Evolutionary conservation across 2,888 invertebrate genomes (phyloP).

Genomic region (Chrysolina oricalcia): DNA sequence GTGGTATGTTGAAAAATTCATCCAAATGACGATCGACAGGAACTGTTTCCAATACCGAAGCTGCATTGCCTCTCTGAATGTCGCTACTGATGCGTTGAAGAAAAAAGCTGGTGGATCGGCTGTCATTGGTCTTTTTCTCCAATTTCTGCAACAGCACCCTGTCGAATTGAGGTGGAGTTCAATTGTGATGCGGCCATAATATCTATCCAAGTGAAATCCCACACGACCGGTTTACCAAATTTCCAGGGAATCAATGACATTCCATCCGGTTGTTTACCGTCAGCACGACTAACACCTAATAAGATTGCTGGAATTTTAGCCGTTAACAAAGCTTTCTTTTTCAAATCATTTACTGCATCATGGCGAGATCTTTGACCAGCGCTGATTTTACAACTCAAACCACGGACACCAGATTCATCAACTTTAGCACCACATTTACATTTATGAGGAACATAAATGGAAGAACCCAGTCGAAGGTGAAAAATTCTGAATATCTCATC

Average conservation of each 20-base stretch:
- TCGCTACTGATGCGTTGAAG: too few relatives aligned
- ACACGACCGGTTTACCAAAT: slow-evolving; percentile 21
- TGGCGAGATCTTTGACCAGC: neutral
- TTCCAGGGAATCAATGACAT: slow-evolving; percentile 32
- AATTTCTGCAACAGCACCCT: neutral
- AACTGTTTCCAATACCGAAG: too few relatives aligned
- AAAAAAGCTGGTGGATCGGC: too few relatives aligned
- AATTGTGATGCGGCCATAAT: neutral
- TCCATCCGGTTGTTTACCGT: slow-evolving; percentile 35
- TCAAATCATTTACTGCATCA: neutral
- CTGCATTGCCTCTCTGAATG: too few relatives aligned
- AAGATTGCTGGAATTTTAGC: slow-evolving; percentile 14
- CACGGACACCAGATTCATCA: too few relatives aligned
- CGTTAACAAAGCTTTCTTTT: neutral
- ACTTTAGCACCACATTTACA: too few relatives aligned
- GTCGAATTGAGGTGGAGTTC: neutral
- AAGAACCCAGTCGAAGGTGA: too few relatives aligned
- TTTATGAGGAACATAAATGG: too few relatives aligned
- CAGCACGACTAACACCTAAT: slow-evolving; percentile 25
- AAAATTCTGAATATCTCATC: too few relatives aligned
- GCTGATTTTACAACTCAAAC: neutral
- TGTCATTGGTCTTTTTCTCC: too few relatives aligned
- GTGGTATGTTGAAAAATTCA: too few relatives aligned
- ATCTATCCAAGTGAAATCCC: slow-evolving; percentile 22
- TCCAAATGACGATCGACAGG: too few relatives aligned